Percentiles rank a stretch among this genome's conserved stretches.
Evolutionary conservation across 2,113 vertebrate species (phyloP).

Genomic region (Xerus inauris): DNA sequence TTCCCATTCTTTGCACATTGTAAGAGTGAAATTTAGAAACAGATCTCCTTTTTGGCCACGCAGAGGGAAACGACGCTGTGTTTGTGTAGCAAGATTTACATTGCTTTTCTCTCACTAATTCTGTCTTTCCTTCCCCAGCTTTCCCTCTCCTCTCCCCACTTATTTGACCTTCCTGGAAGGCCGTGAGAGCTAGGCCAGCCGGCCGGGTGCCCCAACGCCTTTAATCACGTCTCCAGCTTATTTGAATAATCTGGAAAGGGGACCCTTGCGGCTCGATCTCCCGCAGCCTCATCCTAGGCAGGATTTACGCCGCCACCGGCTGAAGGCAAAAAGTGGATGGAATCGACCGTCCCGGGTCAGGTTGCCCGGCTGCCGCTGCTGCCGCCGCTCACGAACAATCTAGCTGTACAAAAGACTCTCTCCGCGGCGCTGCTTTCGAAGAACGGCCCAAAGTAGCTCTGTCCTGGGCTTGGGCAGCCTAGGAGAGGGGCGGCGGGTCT

Average conservation of each 20-base stretch:
- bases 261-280: not conserved
- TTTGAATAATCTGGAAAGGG: conserved; percentile 67
- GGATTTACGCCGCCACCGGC: conserved; percentile 65
- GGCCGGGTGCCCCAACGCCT: not conserved
- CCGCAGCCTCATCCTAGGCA: conserved; percentile 19
- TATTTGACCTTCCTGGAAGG: conserved; percentile 69
- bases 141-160: conserved; percentile 62
- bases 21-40: conserved; percentile 64
- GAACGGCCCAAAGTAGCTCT: conserved; percentile 62
- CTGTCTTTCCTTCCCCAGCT: not conserved
- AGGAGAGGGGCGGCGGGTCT: conserved; percentile 50
- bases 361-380: not conserved
- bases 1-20: conserved; percentile 35
- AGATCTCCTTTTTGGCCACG: not conserved
- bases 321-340: conserved; percentile 50
- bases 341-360: not conserved
- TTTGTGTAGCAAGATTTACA: not conserved
- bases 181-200: not conserved
- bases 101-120: not conserved
- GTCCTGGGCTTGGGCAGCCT: conserved; percentile 28
- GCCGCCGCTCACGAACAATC: not conserved
- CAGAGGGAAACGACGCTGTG: not conserved
- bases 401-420: conserved; percentile 57
- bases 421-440: conserved; percentile 68
- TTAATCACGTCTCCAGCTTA: conserved; percentile 51